A percentile compares a stretch with the other conserved stretches of the same genome.
Evolutionary conservation across 1,140 invertebrate genomes (phyloP).

Genomic region (Drosophila varians): DNA sequence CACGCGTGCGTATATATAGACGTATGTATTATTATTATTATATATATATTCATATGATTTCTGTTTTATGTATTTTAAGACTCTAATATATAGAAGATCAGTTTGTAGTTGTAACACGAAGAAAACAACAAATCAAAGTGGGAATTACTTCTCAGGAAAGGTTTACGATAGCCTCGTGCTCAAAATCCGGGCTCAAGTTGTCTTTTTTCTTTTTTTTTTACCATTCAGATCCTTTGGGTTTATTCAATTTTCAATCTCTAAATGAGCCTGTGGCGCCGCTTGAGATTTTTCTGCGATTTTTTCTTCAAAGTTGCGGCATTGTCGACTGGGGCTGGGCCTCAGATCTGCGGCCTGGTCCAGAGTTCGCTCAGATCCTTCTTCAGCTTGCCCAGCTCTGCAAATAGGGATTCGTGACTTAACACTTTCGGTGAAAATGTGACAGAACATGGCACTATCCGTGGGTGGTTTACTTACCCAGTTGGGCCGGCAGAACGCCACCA

Average conservation of each 20-base stretch:
- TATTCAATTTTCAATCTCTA: conserved; percentile 21
- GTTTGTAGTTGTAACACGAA: conserved; percentile 33
- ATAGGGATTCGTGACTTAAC: conserved; percentile 13
- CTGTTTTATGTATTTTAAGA: conserved; percentile 26
- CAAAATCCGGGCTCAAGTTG: conserved; percentile 39
- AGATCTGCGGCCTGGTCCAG: conserved; percentile 79
- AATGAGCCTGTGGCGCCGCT: conserved; percentile 49
- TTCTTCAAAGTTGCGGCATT: conserved; percentile 7
- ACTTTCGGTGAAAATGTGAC: background rate
- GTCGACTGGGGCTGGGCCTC: conserved; percentile 49
- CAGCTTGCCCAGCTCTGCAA: conserved; percentile 74
- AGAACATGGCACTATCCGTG: background rate
- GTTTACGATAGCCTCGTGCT: conserved; percentile 54
- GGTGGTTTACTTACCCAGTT: conserved; percentile 51
- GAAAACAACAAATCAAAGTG: conserved; percentile 30
- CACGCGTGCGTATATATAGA: conserved; percentile 31
- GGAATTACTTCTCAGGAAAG: conserved; percentile 26
- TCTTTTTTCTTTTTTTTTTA: conserved; percentile 41
- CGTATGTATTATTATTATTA: conserved; percentile 27
- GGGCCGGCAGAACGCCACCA: conserved; percentile 54
- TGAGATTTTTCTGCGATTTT: conserved; percentile 54
- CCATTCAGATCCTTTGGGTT: conserved; percentile 15
- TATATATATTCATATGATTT: conserved; percentile 17
- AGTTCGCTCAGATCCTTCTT: conserved; percentile 77
- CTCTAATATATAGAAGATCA: conserved; percentile 39